Base-by-base conservation (phyloP, 2,888 invertebrate genomes). In the Lysandra bellargus region DNA sequence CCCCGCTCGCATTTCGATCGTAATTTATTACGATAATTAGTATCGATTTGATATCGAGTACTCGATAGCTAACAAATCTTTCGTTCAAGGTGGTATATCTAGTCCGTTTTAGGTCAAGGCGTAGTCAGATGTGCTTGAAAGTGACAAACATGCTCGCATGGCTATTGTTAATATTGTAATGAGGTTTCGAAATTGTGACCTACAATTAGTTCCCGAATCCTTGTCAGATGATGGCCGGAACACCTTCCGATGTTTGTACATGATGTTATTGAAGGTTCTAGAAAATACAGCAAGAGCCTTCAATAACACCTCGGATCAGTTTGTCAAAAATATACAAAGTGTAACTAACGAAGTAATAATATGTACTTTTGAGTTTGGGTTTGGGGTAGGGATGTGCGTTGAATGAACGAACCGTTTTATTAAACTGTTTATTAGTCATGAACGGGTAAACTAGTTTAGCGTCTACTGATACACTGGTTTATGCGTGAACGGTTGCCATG, bases 71-170 rank as follows among this genome's bases (percentile, higher is more conserved):
- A 82, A 81, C 82, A 83, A 82, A 81, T 83, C 80, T 83, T 83
- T 81, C 78, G 83, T 82, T 82, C 84, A 85, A 84, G 84, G 84
- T 81, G 80, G 12, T 80, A 73, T 84, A 83, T 84, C 83, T 84
- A 85, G 83, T 83, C 83, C 82, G 83, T 87, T 79, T 79, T 86
- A 84, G 87, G 90, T 88, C 90, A 91, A 90, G 91, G 91, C 82
- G 80, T 77, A 81, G 84, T 83, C 84, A 82, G 85, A 88, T 87
- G 86, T 87, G 89, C 89, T 89, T 84, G 86, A 89, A 89, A 88
- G 87, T 82, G 84, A 90, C 91, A 88, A 85, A 88, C 87, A 89
- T 87, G 53, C 76, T 76, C 88, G 83, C 84, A 81, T 82, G 84
- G 80, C 81, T 83, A 84, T 85, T 85, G 83, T 85, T 76, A 75